Evolutionary conservation across 2,113 vertebrate genomes (phyloP).

Genomic region (Machaerirhynchus nigripectus): DNA sequence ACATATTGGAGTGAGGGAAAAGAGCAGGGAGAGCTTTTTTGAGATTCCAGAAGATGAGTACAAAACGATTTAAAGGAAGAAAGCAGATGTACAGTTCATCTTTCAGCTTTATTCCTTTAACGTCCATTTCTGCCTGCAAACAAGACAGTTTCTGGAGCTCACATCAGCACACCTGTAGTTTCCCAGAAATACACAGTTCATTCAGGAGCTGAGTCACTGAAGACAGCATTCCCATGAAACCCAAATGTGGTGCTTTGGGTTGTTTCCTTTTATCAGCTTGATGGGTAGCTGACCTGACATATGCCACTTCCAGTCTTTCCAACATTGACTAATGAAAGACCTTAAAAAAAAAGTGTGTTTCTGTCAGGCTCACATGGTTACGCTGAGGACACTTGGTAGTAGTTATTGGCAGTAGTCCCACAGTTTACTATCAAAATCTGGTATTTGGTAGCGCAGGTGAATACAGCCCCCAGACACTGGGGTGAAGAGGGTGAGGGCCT

Average conservation of each 20-base stretch:
- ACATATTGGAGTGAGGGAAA: background rate
- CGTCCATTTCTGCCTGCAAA: background rate
- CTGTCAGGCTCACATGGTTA: background rate
- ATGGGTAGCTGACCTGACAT: slow-evolving; percentile 7
- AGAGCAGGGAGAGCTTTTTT: background rate
- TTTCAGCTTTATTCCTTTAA: background rate
- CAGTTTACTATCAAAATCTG: background rate
- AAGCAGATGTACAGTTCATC: background rate
- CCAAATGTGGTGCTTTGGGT: background rate
- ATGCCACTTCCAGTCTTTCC: background rate
- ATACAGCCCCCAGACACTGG: background rate
- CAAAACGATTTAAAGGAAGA: background rate
- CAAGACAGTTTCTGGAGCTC: background rate
- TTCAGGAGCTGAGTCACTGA: background rate
- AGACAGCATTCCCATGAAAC: background rate
- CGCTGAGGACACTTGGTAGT: fast-evolving
- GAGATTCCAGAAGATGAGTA: background rate
- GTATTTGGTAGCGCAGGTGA: background rate
- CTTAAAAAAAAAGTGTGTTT: background rate
- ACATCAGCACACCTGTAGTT: background rate
- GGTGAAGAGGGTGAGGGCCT: background rate
- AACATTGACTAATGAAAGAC: background rate
- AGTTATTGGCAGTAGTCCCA: background rate
- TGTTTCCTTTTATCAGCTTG: background rate
- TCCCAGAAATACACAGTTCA: background rate